Evolutionary conservation across 2,888 invertebrate species (phyloP).

Genomic region (Drosophila mettleri): DNA sequence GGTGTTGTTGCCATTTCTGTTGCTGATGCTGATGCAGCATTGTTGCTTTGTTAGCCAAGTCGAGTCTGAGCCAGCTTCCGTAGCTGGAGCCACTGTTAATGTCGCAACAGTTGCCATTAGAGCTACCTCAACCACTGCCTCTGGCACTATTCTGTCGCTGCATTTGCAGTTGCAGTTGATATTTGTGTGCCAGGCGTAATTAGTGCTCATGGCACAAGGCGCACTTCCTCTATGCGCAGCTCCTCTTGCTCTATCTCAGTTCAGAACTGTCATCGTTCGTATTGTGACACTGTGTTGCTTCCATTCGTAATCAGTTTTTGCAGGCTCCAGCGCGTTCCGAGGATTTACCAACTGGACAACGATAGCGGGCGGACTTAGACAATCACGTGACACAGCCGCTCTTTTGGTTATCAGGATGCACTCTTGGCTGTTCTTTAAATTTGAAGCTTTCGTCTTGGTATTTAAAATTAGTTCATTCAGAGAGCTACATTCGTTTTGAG

Average conservation of each 20-base stretch:
- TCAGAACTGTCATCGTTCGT: conserved; percentile 36
- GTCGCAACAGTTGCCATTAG: conserved; percentile 70
- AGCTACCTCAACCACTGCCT: conserved; percentile 13
- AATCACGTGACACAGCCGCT: conserved; percentile 15
- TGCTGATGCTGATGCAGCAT: conserved; percentile 40
- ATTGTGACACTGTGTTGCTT: conserved; percentile 41
- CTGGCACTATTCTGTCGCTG: conserved; percentile 7
- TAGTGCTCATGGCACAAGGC: conserved; percentile 78
- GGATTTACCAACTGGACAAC: conserved; percentile 65
- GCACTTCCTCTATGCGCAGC: conserved; percentile 62
- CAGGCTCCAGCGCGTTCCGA: conserved; percentile 54
- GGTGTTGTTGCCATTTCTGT: conserved; percentile 8
- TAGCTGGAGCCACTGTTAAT: conserved; percentile 58
- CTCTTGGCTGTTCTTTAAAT: conserved; percentile 47
- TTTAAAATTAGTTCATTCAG: conserved; percentile 10
- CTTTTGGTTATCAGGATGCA: conserved; percentile 18
- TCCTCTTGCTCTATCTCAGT: conserved; percentile 38
- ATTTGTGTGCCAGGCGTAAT: conserved; percentile 70
- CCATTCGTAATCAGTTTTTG: conserved; percentile 77
- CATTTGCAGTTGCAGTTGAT: conserved; percentile 55
- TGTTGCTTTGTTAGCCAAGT: conserved; percentile 75
- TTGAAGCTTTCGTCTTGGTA: conserved; percentile 33
- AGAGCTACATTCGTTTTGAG: not conserved
- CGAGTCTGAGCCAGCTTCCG: conserved; percentile 72
- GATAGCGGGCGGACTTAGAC: conserved; percentile 17